Conservation (phyloP, 2,797 vertebrate species). For the Scolopax bukidnonensis region DNA sequence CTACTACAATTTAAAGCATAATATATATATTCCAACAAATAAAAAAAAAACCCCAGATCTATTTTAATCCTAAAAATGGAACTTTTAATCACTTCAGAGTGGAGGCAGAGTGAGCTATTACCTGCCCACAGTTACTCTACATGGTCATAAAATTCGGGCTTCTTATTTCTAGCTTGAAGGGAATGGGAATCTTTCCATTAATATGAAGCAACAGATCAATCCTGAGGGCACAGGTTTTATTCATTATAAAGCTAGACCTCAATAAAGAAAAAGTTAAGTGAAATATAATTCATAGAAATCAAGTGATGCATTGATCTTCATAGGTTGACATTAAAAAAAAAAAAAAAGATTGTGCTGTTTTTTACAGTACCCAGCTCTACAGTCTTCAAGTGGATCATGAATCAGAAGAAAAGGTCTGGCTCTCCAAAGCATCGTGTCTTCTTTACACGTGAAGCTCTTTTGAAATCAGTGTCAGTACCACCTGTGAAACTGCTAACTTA, state of each 20-base stretch:
- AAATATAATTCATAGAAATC: background rate
- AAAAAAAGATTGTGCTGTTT: background rate
- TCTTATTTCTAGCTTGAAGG: constrained; percentile 12
- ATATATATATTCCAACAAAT: background rate
- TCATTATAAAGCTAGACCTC: background rate
- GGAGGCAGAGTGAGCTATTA: background rate
- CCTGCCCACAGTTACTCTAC: background rate
- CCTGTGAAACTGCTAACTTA: background rate
- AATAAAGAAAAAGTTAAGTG: background rate
- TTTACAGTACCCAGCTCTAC: background rate
- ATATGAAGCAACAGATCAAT: background rate
- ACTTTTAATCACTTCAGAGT: background rate
- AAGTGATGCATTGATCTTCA: background rate
- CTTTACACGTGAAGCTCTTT: background rate
- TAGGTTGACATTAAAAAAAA: background rate
- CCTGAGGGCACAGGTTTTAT: background rate
- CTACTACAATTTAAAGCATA: background rate
- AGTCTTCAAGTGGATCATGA: background rate
- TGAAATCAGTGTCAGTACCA: background rate
- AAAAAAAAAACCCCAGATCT: background rate
- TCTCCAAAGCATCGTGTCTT: background rate
- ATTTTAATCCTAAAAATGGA: background rate
- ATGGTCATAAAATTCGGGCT: background rate
- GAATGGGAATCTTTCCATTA: constrained; percentile 2
- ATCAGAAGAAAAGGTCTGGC: background rate